Percentiles rank a stretch among this genome's conserved stretches.
Evolutionary conservation across 1,140 invertebrate genomes (phyloP).

Genomic region (Solenopsis invicta): DNA sequence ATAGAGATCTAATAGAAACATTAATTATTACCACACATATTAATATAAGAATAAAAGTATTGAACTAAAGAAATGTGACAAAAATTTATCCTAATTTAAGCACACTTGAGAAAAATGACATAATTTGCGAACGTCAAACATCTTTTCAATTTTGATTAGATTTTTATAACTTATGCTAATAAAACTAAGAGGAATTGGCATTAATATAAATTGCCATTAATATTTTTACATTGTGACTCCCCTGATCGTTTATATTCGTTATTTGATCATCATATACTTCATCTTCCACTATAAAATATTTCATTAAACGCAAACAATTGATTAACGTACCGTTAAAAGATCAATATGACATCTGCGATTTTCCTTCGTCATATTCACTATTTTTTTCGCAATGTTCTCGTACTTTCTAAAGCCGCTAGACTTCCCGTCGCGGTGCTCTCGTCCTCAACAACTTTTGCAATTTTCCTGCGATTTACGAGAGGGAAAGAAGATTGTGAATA

Average conservation of each 20-base stretch:
- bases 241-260: background rate
- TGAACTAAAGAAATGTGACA: background rate
- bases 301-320: background rate
- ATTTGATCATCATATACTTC: background rate
- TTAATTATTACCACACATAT: constrained; percentile 29
- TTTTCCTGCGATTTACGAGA: constrained; percentile 16
- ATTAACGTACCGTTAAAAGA: constrained; percentile 9
- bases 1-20: constrained; percentile 16
- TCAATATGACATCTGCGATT: constrained; percentile 11
- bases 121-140: background rate
- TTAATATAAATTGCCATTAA: background rate
- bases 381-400: constrained; percentile 24
- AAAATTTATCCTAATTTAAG: background rate
- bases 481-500: background rate
- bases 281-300: background rate
- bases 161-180: background rate
- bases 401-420: constrained; percentile 15
- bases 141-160: background rate
- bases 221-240: background rate
- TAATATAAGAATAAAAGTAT: constrained; percentile 23
- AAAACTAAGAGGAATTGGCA: background rate
- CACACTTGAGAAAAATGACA: background rate
- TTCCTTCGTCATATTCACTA: background rate
- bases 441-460: background rate
- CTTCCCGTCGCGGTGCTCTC: background rate